A percentile compares a stretch with the other conserved stretches of the same genome.
These are phyloP conservation scores for Conistra vaccinii DNA, from an alignment of 2,888 invertebrate genomes.

Conservation along the genomic window DNA sequence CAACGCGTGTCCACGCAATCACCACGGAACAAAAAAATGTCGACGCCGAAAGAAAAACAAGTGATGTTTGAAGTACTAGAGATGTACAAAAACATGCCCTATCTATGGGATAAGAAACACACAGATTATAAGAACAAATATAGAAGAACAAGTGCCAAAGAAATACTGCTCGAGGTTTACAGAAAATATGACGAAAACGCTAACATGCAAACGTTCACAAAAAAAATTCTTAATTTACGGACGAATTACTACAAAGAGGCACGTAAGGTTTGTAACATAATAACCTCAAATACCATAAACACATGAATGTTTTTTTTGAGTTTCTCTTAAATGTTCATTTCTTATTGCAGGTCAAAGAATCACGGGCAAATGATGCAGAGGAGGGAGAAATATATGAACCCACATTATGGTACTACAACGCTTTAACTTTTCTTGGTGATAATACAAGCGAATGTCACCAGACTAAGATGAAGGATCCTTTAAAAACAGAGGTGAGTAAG, in stretches of 20 bases:
- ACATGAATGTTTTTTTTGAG: no score
- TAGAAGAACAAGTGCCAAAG: slow-evolving; percentile 18
- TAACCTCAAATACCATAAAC: neutral
- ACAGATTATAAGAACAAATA: slow-evolving; percentile 25
- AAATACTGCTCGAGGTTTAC: slow-evolving; percentile 22
- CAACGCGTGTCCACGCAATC: neutral
- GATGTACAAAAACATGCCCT: slow-evolving; percentile 34
- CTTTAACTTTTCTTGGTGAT: slow-evolving; percentile 39
- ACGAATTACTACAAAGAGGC: slow-evolving; percentile 34
- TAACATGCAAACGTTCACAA: neutral
- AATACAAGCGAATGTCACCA: slow-evolving; percentile 15
- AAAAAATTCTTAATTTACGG: slow-evolving; percentile 44
- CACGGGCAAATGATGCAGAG: neutral
- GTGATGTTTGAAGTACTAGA: slow-evolving; percentile 26
- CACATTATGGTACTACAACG: slow-evolving; percentile 37
- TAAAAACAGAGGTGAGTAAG: slow-evolving; percentile 38
- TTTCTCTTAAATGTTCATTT: neutral
- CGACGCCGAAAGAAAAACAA: slow-evolving; percentile 15
- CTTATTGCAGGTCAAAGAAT: slow-evolving; percentile 16
- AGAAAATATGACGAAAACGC: slow-evolving; percentile 17
- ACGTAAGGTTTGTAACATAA: slow-evolving; percentile 27
- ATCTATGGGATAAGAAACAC: slow-evolving; percentile 34
- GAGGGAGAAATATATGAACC: slow-evolving; percentile 23
- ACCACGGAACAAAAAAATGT: slow-evolving; percentile 2
- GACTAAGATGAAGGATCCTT: neutral